These are phyloP conservation scores for Morbakka virulenta DNA, from an alignment of 30 jellyfish, hydroid and myxozoan genomes.

Conservation along the genomic window DNA sequence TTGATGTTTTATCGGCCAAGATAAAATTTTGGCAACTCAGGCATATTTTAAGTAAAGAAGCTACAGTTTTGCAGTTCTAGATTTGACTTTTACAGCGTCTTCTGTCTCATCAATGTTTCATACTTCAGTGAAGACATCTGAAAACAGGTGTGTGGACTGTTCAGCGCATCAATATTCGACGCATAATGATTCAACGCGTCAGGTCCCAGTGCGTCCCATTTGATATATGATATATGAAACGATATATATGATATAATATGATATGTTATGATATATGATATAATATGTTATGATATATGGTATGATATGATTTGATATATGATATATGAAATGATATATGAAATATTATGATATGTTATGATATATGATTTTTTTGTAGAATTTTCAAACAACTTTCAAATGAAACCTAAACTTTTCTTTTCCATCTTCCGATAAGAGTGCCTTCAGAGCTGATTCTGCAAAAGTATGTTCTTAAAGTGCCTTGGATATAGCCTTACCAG, in stretches of 20 bases:
- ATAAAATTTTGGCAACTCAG: constrained; percentile 44
- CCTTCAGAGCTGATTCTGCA: constrained; percentile 50
- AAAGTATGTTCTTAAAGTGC: constrained; percentile 58
- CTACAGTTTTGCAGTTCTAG: too few relatives aligned
- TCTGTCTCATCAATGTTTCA: not conserved
- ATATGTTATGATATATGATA: too few relatives aligned
- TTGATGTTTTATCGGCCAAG: constrained; percentile 68
- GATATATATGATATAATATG: too few relatives aligned
- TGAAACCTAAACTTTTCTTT: constrained; percentile 2
- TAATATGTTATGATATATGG: too few relatives aligned
- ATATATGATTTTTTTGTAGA: not conserved
- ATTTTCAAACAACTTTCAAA: not conserved
- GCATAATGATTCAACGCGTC: too few relatives aligned
- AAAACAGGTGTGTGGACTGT: too few relatives aligned
- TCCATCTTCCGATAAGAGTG: constrained; percentile 6
- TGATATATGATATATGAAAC: too few relatives aligned
- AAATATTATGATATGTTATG: not conserved
- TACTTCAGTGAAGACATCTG: too few relatives aligned
- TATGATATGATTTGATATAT: not conserved
- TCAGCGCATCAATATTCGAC: too few relatives aligned
- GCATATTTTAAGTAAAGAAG: constrained; percentile 27
- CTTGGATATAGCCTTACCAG: constrained; percentile 54
- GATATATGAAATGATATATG: too few relatives aligned
- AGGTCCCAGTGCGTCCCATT: too few relatives aligned
- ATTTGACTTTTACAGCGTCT: not conserved